Evolutionary conservation across 30 jellyfish, hydroid and myxozoan species (phyloP).

Genomic region (Sanderia malayensis): DNA sequence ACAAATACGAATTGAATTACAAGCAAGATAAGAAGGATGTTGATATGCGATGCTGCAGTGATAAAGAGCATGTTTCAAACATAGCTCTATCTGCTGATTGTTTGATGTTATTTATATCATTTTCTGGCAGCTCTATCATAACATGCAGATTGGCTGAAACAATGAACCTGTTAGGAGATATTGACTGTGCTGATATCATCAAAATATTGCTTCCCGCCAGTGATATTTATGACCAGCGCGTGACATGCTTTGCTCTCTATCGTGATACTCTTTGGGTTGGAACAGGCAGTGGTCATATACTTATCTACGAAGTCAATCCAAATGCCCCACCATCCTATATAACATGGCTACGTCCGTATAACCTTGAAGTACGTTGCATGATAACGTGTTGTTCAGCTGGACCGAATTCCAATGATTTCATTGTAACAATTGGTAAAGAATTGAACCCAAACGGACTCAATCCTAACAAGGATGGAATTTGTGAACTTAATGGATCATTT

Average conservation of each 20-base stretch:
- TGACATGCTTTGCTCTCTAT: slow-evolving; percentile 65
- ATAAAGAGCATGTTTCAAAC: slow-evolving; percentile 24
- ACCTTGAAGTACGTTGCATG: slow-evolving; percentile 57
- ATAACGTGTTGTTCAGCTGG: slow-evolving; percentile 17
- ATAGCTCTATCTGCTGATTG: slow-evolving; percentile 53
- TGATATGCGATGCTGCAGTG: slow-evolving; percentile 16
- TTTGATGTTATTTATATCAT: slow-evolving; percentile 36
- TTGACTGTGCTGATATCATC: slow-evolving; percentile 54
- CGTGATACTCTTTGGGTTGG: slow-evolving; percentile 92
- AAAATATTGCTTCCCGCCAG: slow-evolving; percentile 45
- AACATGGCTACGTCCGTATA: slow-evolving; percentile 73
- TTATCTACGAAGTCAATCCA: slow-evolving; percentile 36
- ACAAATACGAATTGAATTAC: slow-evolving; percentile 27
- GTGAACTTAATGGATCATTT: slow-evolving; percentile 36
- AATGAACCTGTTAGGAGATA: slow-evolving; percentile 15
- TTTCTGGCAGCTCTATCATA: slow-evolving; percentile 50
- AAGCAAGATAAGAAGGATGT: background rate
- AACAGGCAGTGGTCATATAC: slow-evolving; percentile 92
- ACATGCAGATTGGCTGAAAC: slow-evolving; percentile 8
- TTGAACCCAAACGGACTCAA: slow-evolving; percentile 35
- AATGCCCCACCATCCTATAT: slow-evolving; percentile 22
- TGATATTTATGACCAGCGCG: slow-evolving; percentile 66
- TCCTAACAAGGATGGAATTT: slow-evolving; percentile 14
- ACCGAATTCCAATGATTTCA: slow-evolving; percentile 29
- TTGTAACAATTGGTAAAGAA: slow-evolving; percentile 80